Conservation (phyloP, 92 coral and sea anemone species). For the Parazoanthus darwini region DNA sequence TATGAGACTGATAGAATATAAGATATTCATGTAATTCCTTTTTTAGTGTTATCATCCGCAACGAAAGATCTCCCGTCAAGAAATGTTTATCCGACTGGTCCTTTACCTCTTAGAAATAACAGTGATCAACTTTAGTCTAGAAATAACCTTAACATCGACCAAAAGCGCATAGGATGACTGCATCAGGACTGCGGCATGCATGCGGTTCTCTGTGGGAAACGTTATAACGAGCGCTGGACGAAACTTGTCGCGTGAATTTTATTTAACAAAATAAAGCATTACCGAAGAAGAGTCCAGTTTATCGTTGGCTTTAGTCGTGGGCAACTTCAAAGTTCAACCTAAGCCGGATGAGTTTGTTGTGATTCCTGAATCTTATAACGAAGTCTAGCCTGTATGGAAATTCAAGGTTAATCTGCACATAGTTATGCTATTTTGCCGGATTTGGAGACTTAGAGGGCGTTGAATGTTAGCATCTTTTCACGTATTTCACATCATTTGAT, state of each 20-base stretch:
- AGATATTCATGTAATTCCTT: too few relatives aligned
- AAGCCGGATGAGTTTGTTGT: conserved; percentile 20
- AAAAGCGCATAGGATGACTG: neutral
- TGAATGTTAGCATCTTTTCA: neutral
- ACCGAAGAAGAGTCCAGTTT: neutral
- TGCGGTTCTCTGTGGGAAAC: neutral
- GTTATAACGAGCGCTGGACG: neutral
- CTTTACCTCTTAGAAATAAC: too few relatives aligned
- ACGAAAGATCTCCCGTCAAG: too few relatives aligned
- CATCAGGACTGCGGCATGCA: too few relatives aligned
- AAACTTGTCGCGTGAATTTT: neutral
- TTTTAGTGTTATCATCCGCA: too few relatives aligned
- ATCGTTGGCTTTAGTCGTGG: neutral
- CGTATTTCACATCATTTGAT: neutral
- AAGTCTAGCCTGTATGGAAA: too few relatives aligned
- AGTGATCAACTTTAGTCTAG: too few relatives aligned
- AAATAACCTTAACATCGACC: too few relatives aligned
- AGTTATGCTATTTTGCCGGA: too few relatives aligned
- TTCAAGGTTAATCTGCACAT: too few relatives aligned
- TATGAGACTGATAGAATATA: too few relatives aligned
- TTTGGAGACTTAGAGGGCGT: neutral
- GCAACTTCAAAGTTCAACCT: neutral
- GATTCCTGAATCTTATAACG: conserved; percentile 1
- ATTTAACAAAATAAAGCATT: neutral
- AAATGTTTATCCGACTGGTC: too few relatives aligned